Percentiles rank a stretch among this genome's conserved stretches.
These are phyloP conservation scores for Tachuris rubrigastra DNA, from an alignment of 2,113 vertebrate genomes.

Conservation along the genomic window DNA sequence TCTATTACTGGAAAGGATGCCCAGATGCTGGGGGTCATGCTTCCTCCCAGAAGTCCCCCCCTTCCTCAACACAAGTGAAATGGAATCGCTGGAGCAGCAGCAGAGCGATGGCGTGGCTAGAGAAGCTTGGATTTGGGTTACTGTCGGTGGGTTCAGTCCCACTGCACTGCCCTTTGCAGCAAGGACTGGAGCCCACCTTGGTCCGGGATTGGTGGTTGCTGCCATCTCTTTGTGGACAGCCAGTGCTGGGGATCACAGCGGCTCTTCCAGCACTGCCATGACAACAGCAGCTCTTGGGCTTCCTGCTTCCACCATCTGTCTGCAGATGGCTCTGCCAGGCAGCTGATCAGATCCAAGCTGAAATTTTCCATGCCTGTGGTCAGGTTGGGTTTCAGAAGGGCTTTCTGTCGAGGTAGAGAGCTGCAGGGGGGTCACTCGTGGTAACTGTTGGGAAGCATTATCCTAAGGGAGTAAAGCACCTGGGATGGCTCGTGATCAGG, in stretches of 20 bases:
- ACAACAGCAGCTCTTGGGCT: not conserved
- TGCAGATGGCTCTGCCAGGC: not conserved
- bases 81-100: not conserved
- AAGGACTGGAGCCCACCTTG: accelerated
- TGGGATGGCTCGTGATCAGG: not conserved
- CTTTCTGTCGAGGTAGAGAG: accelerated
- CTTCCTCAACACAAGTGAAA: accelerated
- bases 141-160: accelerated
- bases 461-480: not conserved
- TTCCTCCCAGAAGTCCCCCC: not conserved
- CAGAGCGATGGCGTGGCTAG: not conserved
- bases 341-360: not conserved
- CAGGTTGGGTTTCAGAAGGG: not conserved
- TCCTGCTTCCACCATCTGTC: not conserved
- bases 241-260: accelerated
- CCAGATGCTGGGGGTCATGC: not conserved
- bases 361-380: not conserved
- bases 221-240: not conserved
- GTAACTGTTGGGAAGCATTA: not conserved
- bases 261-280: not conserved
- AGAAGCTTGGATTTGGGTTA: accelerated
- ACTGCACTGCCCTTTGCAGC: accelerated
- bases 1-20: not conserved
- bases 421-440: accelerated
- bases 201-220: not conserved